These are phyloP conservation scores for Lepidurus packardi DNA, from an alignment of 1,140 invertebrate genomes.

Conservation along the genomic window DNA sequence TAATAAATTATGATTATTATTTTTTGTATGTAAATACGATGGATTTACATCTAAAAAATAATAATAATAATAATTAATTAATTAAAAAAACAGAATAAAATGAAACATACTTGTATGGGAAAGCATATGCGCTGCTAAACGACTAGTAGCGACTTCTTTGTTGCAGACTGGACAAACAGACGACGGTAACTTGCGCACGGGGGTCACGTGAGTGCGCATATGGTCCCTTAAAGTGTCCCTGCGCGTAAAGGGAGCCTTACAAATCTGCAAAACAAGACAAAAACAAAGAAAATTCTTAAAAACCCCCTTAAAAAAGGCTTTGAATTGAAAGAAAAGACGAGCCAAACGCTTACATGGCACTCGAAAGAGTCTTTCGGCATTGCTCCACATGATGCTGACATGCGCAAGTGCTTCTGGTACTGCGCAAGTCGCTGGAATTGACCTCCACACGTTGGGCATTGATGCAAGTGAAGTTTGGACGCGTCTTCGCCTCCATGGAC, in stretches of 20 bases:
- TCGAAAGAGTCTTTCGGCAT: neutral
- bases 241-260: neutral
- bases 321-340: neutral
- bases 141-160: slow-evolving; percentile 17
- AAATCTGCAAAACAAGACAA: neutral
- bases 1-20: too few species aligned
- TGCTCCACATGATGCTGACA: neutral
- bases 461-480: neutral
- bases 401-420: neutral
- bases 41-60: too few species aligned
- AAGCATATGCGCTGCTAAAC: neutral
- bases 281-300: neutral
- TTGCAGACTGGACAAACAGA: neutral
- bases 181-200: neutral
- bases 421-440: slow-evolving; percentile 1
- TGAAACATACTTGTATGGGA: slow-evolving; percentile 2
- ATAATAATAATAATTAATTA: too few species aligned
- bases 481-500: neutral
- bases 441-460: neutral
- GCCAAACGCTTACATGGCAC: neutral
- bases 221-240: slow-evolving; percentile 6
- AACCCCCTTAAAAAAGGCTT: neutral
- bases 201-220: neutral
- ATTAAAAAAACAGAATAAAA: too few species aligned
- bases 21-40: too few species aligned